phyloP scores from a whole-genome alignment of 2,797 vertebrate genomes.

The Mallotus villosus region DNA sequence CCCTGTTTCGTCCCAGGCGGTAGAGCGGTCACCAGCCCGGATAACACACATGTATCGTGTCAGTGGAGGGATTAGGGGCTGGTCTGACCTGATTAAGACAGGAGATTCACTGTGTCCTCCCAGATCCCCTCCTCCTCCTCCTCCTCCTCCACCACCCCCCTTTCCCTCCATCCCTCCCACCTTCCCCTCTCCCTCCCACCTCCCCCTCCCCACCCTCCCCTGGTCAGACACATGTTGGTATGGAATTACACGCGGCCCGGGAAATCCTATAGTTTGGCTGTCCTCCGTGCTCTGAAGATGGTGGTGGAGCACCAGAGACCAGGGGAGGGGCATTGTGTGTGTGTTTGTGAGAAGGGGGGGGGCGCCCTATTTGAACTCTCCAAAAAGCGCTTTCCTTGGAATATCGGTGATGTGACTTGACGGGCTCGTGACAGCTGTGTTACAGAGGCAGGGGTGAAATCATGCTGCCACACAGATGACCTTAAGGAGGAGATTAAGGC shows the following conservation, averaged over 20 bases:
- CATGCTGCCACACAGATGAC: too few relatives aligned
- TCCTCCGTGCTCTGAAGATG: conserved; percentile 15
- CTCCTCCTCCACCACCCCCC: not conserved
- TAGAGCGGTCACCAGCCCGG: not conserved
- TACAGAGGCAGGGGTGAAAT: too few relatives aligned
- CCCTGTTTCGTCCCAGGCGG: not conserved
- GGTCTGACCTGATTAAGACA: conserved; percentile 30
- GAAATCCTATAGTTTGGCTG: conserved; percentile 47
- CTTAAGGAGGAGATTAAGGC: too few relatives aligned
- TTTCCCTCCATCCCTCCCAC: not conserved
- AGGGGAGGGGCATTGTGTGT: not conserved
- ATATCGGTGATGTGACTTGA: too few relatives aligned
- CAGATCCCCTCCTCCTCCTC: not conserved
- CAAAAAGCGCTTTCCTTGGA: too few relatives aligned
- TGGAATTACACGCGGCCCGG: conserved; percentile 13
- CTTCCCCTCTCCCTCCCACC: conserved; percentile 10
- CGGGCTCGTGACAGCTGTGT: too few relatives aligned
- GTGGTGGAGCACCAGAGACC: not conserved
- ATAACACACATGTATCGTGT: conserved; percentile 37
- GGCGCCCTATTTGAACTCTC: too few relatives aligned
- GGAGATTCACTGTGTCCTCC: not conserved
- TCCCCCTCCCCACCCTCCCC: not conserved
- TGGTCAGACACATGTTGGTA: conserved; percentile 13
- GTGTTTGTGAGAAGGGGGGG: too few relatives aligned
- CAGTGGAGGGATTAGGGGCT: conserved; percentile 39